Percentiles rank a stretch among this genome's conserved stretches.
Conservation (phyloP, 1,140 invertebrate genomes). For the Drosophila seguyi region DNA sequence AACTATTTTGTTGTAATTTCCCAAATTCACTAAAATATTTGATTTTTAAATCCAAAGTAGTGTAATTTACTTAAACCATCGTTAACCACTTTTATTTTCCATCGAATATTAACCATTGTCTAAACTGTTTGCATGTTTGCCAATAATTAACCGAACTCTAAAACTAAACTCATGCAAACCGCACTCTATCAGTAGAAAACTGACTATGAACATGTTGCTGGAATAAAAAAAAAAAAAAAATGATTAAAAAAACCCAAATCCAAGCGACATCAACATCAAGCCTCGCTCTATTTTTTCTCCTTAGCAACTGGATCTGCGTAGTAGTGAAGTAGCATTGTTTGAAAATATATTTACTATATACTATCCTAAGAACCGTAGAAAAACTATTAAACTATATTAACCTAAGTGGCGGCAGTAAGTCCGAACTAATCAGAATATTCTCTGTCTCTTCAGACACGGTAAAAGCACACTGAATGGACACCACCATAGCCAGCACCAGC, state of each 20-base stretch:
- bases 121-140: conserved; percentile 28
- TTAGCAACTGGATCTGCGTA: conserved; percentile 77
- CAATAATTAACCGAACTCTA: conserved; percentile 27
- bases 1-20: conserved; percentile 5
- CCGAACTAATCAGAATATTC: conserved; percentile 17
- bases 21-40: background rate
- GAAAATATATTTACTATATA: conserved; percentile 22
- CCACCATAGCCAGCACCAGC: conserved; percentile 55
- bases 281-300: conserved; percentile 67
- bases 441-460: conserved; percentile 59
- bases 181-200: conserved; percentile 61
- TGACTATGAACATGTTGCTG: conserved; percentile 85
- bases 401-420: no score
- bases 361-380: conserved; percentile 60
- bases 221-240: conserved; percentile 50
- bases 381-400: conserved; percentile 28
- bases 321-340: conserved; percentile 67
- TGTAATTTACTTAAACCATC: background rate
- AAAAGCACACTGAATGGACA: conserved; percentile 80
- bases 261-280: conserved; percentile 60
- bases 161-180: conserved; percentile 28
- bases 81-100: conserved; percentile 1
- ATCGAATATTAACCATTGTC: background rate
- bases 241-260: conserved; percentile 27
- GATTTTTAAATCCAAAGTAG: background rate